Base-by-base conservation (phyloP, 2,113 vertebrate species). In the Tragelaphus buxtoni region DNA sequence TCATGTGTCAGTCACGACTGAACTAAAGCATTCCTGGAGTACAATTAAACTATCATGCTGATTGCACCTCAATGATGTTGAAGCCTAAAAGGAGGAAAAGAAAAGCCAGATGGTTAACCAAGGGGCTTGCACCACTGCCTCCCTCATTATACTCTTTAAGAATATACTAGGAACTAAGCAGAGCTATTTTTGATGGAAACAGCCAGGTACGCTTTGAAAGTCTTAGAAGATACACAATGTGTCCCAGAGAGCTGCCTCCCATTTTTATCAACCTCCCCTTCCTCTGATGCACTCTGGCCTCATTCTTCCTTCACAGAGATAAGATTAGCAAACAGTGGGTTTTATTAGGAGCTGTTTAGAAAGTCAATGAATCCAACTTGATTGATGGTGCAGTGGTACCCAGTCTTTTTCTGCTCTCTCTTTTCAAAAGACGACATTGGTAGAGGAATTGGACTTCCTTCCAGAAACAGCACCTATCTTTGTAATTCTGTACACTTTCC, bases 311-410 rank as follows among this genome's bases (percentile, higher is more conserved):
- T 94, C 97, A 95, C 97, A 96, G 97, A 98, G 97, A 98, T 97
- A 98, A 98, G 97, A 98, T 98, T 96, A 97, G 98, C 95, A 98
- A 98, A 98, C 92, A 96, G 97, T 95, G 95, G 97, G 95, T 98
- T 98, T 98, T 98, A 98, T 98, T 98, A 98, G 97, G 95, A 97
- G 94, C 97, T 98, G 97, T 95, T 98, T 98, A 98, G 97, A 98
- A 97, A 97, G 97, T 97, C 98, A 72, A 96, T 98, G 97, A 97
- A 98, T 96, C 97, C 94, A 92, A 91, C 87, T 76, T 98, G 98
- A 98, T 96, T 96, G 97, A 98, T 96, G 94, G 97, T 63, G 88
- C 32, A 89, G 95, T 92, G 97, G 94, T 95, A 94, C 0, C 9
- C 55, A 84, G 83, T 92, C 96, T 97, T 97, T 84, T 93, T 97